Base-by-base conservation (phyloP, 2,113 vertebrate genomes). In the Anguilla rostrata region DNA sequence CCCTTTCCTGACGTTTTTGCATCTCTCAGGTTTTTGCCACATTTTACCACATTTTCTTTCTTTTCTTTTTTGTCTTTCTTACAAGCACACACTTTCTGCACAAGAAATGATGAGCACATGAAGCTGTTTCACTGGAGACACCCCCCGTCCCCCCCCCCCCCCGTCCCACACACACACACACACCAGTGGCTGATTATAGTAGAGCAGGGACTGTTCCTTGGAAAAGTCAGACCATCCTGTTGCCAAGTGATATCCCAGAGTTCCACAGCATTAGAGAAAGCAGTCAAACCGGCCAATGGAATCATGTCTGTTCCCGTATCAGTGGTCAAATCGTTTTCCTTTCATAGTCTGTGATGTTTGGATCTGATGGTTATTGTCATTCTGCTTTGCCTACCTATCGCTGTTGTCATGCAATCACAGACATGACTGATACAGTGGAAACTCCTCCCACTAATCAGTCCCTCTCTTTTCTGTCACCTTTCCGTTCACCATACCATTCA, bases 371-470 rank as follows among this genome's bases (percentile, higher is more conserved):
- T 16, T 5, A 43, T 39, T 41, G 39, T 9, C 81, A 7, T 86
- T 82, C 57, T 12, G 85, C 90, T 89, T 88, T 86, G 97, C 96
- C 95, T 87, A 94, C 94, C 95, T 88, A 94, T 94, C 81, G 0
- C 95, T 88, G 95, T 97, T 92, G 93, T 97, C 87, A 34, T 97
- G 96, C 92, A 81, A 95, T 95, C 87, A 89, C 94, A 40, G 96
- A 97, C 83, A 84, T 87, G 87, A 96, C 95, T 87, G 96, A 86
- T 94, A 88, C 94, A 96, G 88, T 63, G 87, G 0, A 94, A 96
- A 81, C 90, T 96, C 40, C 87, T 93, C 85, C 85, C 95, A 0
- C 95, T 95, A 56, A 89, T 96, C 2, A 81, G 22, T 0, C 95
- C 95, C 0, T 80, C 84, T 82, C 75, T n/a, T 75, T 29, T 26